These are phyloP conservation scores for Lanius ludovicianus DNA, from an alignment of 2,113 vertebrate species.

Conservation along the genomic window DNA sequence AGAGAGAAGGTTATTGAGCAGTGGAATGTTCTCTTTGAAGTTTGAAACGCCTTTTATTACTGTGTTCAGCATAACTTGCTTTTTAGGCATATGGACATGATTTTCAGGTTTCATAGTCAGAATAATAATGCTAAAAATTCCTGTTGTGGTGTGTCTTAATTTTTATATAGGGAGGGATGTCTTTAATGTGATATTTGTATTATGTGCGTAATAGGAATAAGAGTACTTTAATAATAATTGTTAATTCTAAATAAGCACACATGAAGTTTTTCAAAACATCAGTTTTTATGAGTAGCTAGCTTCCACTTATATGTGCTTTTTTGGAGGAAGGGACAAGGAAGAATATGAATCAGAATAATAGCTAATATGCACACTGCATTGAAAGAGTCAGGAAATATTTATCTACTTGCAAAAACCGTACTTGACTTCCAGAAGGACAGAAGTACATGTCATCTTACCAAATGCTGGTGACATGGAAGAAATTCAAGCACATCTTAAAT, in stretches of 20 bases:
- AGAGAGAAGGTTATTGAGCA: conserved; percentile 17
- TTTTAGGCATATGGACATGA: conserved; percentile 38
- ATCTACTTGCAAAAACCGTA: not conserved
- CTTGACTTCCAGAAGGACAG: not conserved
- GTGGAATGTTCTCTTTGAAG: conserved; percentile 29
- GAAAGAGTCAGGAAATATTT: not conserved
- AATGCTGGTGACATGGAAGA: not conserved
- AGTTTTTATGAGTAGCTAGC: not conserved
- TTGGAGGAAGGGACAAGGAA: not conserved
- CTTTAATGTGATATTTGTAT: not conserved
- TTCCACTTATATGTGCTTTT: not conserved
- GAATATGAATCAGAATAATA: not conserved
- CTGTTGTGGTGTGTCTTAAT: not conserved
- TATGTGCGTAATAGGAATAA: not conserved
- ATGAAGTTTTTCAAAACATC: not conserved
- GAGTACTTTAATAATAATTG: not conserved
- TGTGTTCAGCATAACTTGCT: conserved; percentile 1
- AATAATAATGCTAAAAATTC: conserved; percentile 2
- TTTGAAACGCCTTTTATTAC: conserved; percentile 27
- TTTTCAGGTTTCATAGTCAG: conserved; percentile 10
- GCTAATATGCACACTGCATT: not conserved
- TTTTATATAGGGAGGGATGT: not conserved
- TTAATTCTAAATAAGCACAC: not conserved
- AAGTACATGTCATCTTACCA: not conserved
- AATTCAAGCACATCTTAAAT: not conserved